Conservation (phyloP, 2,888 invertebrate species). For the Colostygia pectinataria region DNA sequence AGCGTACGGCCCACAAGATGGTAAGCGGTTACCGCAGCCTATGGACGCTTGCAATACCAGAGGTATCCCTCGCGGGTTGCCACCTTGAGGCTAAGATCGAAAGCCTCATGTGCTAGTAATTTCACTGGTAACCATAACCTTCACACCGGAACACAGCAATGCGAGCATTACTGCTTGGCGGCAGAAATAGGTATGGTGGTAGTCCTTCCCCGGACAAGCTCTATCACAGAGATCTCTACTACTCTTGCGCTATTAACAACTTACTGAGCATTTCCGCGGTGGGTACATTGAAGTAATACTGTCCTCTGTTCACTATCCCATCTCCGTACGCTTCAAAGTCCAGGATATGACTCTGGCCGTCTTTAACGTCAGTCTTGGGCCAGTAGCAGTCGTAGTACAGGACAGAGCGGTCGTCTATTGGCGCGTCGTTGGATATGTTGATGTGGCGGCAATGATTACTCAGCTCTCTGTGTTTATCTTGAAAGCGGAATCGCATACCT, state of each 20-base stretch:
- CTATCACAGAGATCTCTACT: too few species aligned
- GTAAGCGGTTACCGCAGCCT: too few species aligned
- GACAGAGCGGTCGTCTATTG: slow-evolving; percentile 65
- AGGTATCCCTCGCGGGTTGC: too few species aligned
- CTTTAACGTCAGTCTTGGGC: slow-evolving; percentile 57
- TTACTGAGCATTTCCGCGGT: slow-evolving; percentile 70
- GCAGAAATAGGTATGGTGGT: too few species aligned
- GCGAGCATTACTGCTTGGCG: too few species aligned
- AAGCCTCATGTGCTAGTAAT: too few species aligned
- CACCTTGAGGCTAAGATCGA: too few species aligned
- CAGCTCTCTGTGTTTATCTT: slow-evolving; percentile 46
- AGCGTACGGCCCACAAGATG: too few species aligned
- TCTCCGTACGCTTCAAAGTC: slow-evolving; percentile 72
- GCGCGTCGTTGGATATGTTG: slow-evolving; percentile 61
- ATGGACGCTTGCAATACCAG: too few species aligned
- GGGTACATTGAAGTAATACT: slow-evolving; percentile 73
- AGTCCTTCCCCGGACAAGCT: too few species aligned
- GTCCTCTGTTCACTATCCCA: slow-evolving; percentile 61
- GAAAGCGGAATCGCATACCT: slow-evolving; percentile 76
- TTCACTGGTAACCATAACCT: too few species aligned
- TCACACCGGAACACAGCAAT: too few species aligned
- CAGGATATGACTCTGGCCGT: slow-evolving; percentile 63
- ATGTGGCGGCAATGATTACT: slow-evolving; percentile 72
- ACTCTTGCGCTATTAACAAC: slow-evolving; percentile 42
- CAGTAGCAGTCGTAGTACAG: slow-evolving; percentile 76